Base-by-base conservation (phyloP, 2,888 invertebrate species). In the Eilema sororculum region DNA sequence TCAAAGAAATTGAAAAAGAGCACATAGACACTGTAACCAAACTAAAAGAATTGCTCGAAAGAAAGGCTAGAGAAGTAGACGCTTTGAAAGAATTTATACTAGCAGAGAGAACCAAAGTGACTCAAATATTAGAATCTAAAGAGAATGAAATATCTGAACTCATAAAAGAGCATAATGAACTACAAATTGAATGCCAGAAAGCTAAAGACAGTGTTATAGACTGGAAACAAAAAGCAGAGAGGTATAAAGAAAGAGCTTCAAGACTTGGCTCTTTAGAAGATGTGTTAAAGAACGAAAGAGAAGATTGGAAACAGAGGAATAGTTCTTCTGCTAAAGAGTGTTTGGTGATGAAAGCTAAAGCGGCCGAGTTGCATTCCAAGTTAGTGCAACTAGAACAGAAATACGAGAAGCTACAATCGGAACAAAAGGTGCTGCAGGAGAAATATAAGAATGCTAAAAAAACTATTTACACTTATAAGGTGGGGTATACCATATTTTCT, bases 401-500 rank as follows among this genome's bases (percentile, higher is more conserved):
- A 52, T 90, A 88, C 75, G 88, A 89, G 3, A 90, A 88, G 28
- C 57, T 93, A 56, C 90, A 93, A 58, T 78, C 87, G 0, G 96
- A 96, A 63, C 88, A 96, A 67, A 91, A 95, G 28, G 84, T 88
- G 12, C 74, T 96, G 33, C 96, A 96, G 68, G 95, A 96, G 13
- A 97, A 97, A 81, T 97, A 97, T 83, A 96, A 96, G 80, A 96
- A 96, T 68, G 96, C 96, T 3, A 97, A 96, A 86, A 96, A 96
- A 82, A 96, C 96, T 41, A 96, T 96, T 41, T 91, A 91, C 30
- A 96, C 97, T 84, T 97, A 97, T 84, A 97, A 97, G 95, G 96
- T 96, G 82, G 67, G 13, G 3, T 56, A 3, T 56, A 22, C 22
- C 16, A 28, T 28, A 28, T 2, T 28, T 28, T 28, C 28, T n/a